Base-by-base conservation (phyloP, 1,140 invertebrate genomes). In the Diorhabda sublineata region DNA sequence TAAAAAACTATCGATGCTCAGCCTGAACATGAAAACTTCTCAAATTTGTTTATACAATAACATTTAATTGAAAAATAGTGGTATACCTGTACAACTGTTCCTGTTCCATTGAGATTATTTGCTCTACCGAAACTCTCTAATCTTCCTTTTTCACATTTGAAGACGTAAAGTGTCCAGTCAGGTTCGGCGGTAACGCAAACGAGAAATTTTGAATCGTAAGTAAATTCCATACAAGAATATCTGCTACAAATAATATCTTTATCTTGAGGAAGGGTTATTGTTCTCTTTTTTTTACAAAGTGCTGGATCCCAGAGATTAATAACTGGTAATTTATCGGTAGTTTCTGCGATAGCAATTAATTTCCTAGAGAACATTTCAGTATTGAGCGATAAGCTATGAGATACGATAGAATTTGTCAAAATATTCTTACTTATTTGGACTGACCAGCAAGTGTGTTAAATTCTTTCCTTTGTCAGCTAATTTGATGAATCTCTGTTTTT, bases 141-240 rank as follows among this genome's bases (percentile, higher is more conserved):
- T 81, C 92, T 92, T 2, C 89, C 89, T 79, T 91, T 93, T 73
- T 95, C 92, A 89, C 91, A 93, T 75, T 90, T 90, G 80, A 91
- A 96, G 78, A 89, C 90, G 63, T 93, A 85, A 78, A 95, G 84
- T 42, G 85, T 89, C 85, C 89, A 94, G 76, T 95, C 92, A 0
- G 92, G 91, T 71, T 89, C 87, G 7, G 90, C 91, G 1, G 90
- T 90, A 44, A 95, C 87, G 0, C 89, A 90, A 42, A 91, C 88
- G 8, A 96, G 79, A 77, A 90, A 89, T 79, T 91, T 91, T 8
- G 87, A 90, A 75, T 95, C 93, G 65, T 84, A 89, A 4, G 91
- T 91, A 75, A 95, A 96, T 8, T 87, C 85, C 0, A 95, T 77
- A 67, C 88, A 89, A 5, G 88, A 86, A 79, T 91, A 93, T 74